Evolutionary conservation across 2,113 vertebrate genomes (phyloP).

Genomic region (Cryptotis parvus): DNA sequence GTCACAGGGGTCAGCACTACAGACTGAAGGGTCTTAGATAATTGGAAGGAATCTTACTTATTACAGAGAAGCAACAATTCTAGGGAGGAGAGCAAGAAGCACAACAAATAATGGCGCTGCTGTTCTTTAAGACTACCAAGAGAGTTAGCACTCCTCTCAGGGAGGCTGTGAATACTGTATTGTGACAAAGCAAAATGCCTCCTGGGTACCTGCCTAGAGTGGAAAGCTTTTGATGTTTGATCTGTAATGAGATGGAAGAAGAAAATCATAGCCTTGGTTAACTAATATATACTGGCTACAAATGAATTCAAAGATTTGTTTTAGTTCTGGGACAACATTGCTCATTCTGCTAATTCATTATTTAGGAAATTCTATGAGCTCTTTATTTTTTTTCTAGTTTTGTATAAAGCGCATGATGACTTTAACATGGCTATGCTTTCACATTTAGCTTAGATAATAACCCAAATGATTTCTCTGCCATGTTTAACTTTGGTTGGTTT

Average conservation of each 20-base stretch:
- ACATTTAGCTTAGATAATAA: background rate
- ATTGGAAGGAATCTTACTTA: slow-evolving; percentile 76
- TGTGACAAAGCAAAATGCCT: slow-evolving; percentile 76
- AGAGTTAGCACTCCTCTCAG: slow-evolving; percentile 51
- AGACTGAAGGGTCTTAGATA: slow-evolving; percentile 66
- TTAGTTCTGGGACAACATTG: slow-evolving; percentile 58
- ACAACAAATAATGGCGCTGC: slow-evolving; percentile 37
- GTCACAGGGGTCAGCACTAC: slow-evolving; percentile 67
- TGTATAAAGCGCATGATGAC: background rate
- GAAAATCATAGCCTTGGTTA: slow-evolving; percentile 69
- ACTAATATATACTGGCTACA: slow-evolving; percentile 41
- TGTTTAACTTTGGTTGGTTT: background rate
- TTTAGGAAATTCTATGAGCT: slow-evolving; percentile 73
- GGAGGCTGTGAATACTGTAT: slow-evolving; percentile 7
- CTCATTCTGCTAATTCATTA: slow-evolving; percentile 66
- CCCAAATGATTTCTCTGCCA: background rate
- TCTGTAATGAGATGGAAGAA: slow-evolving; percentile 64
- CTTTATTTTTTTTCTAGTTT: background rate
- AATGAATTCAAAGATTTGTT: slow-evolving; percentile 58
- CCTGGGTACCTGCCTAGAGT: slow-evolving; percentile 43
- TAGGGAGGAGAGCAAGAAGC: slow-evolving; percentile 4
- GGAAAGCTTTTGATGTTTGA: slow-evolving; percentile 61
- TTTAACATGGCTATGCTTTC: background rate
- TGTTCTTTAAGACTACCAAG: slow-evolving; percentile 45
- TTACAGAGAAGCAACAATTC: slow-evolving; percentile 59